phyloP scores from a whole-genome alignment of 2,888 invertebrate species.

The Leptopilina drosophilae region DNA sequence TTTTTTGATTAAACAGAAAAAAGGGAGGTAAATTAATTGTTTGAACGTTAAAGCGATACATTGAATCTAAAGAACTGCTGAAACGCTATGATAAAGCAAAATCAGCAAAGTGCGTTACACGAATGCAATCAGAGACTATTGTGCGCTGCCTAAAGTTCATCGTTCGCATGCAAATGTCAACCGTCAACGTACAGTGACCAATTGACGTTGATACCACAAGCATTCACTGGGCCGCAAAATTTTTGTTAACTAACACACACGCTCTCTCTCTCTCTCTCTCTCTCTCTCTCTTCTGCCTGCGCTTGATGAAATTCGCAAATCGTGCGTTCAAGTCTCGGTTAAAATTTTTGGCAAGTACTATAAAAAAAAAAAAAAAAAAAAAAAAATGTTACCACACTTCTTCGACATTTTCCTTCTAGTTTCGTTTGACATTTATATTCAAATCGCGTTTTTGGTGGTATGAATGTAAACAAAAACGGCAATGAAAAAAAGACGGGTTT shows the following conservation, averaged over 20 bases:
- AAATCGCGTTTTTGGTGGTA: neutral
- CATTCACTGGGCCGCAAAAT: constrained; percentile 15
- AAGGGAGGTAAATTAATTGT: constrained; percentile 28
- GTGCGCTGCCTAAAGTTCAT: constrained; percentile 58
- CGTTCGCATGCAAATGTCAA: constrained; percentile 64
- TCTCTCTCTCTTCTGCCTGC: neutral
- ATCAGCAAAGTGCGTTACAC: constrained; percentile 60
- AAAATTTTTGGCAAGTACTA: constrained; percentile 9
- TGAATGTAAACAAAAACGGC: neutral
- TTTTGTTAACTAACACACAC: constrained; percentile 27
- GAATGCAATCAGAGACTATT: constrained; percentile 62
- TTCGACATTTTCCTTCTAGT: constrained; percentile 13
- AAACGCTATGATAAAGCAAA: constrained; percentile 54
- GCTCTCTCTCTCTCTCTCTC: neutral
- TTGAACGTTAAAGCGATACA: neutral
- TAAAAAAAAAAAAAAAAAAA: too few relatives aligned
- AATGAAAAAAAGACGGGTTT: neutral
- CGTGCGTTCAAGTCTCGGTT: neutral
- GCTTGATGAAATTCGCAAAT: constrained; percentile 10
- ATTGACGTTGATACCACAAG: constrained; percentile 48
- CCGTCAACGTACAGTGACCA: constrained; percentile 48
- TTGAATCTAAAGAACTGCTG: constrained; percentile 14
- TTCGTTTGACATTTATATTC: constrained; percentile 23
- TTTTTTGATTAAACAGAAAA: neutral
- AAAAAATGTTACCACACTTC: neutral